Percentiles rank a stretch among this genome's conserved stretches.
These are phyloP conservation scores for Perodicticus potto DNA, from an alignment of 2,797 vertebrate genomes.

Conservation along the genomic window DNA sequence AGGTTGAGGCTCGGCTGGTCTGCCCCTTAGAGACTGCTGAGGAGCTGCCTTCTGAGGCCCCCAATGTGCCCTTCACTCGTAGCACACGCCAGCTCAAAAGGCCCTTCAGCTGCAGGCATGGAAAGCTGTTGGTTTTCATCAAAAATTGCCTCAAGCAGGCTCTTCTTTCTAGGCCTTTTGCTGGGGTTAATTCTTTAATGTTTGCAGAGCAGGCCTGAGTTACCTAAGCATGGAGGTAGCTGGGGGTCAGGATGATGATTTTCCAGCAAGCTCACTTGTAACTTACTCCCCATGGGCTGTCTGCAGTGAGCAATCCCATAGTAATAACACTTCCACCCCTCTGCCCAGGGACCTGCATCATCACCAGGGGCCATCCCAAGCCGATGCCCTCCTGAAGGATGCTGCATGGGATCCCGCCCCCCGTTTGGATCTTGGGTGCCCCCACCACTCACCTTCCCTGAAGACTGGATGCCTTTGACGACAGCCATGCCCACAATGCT, in stretches of 20 bases:
- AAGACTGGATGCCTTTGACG: conserved; percentile 98
- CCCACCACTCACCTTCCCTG: conserved; percentile 92
- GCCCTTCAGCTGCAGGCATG: neutral
- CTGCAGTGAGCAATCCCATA: too few species aligned
- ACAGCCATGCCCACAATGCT: conserved; percentile 96
- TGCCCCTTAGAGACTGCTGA: neutral
- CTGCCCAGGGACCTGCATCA: neutral
- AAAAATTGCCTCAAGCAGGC: neutral
- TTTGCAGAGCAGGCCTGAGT: neutral
- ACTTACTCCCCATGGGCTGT: neutral
- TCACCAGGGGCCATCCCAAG: neutral
- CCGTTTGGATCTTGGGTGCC: neutral
- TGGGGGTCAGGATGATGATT: neutral
- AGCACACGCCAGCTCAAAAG: neutral
- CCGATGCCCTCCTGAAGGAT: neutral
- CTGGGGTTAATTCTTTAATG: neutral
- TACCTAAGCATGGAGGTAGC: neutral
- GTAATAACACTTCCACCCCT: rapidly evolving
- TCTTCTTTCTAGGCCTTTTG: neutral
- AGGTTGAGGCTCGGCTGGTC: too few species aligned
- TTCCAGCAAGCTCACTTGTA: neutral
- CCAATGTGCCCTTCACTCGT: neutral
- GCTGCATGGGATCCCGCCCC: neutral
- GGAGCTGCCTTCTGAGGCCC: neutral
- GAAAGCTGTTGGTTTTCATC: neutral